phyloP scores from a whole-genome alignment of 2,797 vertebrate species.

The Enteromius afrohamiltoni region DNA sequence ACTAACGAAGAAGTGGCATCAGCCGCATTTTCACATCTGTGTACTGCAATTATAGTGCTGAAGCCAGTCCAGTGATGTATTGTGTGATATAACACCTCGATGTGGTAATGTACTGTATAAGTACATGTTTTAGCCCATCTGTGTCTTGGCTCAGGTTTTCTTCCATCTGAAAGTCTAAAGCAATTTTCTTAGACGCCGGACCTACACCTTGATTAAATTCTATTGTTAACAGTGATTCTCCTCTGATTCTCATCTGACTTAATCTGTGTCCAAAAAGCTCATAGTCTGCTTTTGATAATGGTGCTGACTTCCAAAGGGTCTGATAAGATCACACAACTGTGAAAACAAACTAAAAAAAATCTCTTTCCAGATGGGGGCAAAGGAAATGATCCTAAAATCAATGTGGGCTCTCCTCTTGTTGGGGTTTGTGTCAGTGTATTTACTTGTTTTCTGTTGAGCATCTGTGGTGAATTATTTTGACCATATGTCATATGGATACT shows the following conservation, averaged over 20 bases:
- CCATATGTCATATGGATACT: slow-evolving; percentile 53
- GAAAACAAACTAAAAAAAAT: slow-evolving; percentile 14
- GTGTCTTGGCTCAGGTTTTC: slow-evolving; percentile 2
- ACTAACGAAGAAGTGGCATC: slow-evolving; percentile 11
- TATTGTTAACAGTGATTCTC: slow-evolving; percentile 38
- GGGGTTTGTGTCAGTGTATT: slow-evolving; percentile 50
- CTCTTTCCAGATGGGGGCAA: slow-evolving; percentile 18
- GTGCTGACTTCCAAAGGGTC: slow-evolving; percentile 42
- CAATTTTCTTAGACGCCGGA: neutral
- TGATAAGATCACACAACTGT: slow-evolving; percentile 50
- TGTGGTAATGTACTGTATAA: neutral
- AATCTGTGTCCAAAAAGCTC: slow-evolving; percentile 32
- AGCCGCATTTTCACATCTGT: slow-evolving; percentile 10
- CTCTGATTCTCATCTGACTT: slow-evolving; percentile 2
- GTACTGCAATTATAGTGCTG: neutral
- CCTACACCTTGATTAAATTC: slow-evolving; percentile 9
- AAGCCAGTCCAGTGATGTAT: slow-evolving; percentile 1
- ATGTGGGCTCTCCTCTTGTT: slow-evolving; percentile 6
- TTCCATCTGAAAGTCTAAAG: slow-evolving; percentile 13
- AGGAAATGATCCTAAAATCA: slow-evolving; percentile 16
- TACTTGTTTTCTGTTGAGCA: slow-evolving; percentile 57
- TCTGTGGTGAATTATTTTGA: slow-evolving; percentile 60
- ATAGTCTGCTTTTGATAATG: slow-evolving; percentile 47
- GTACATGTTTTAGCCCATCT: slow-evolving; percentile 11
- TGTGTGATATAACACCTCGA: slow-evolving; percentile 11